A percentile compares a stretch with the other conserved stretches of the same genome.
Conservation (phyloP, 2,113 vertebrate genomes). For the Rostratula benghalensis region DNA sequence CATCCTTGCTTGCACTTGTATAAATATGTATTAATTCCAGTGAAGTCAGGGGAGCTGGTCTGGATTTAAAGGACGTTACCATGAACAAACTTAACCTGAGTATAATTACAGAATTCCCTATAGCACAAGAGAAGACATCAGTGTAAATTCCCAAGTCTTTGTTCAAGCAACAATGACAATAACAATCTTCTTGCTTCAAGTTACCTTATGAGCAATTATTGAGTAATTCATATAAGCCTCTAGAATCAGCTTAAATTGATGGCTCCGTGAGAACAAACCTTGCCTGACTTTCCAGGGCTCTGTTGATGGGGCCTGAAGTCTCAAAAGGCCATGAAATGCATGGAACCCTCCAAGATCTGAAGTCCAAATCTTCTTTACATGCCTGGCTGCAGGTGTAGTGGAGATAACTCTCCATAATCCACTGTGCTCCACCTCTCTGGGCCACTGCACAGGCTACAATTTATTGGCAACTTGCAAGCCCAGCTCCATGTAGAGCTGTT, state of each 20-base stretch:
- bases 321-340: background rate
- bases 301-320: background rate
- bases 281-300: background rate
- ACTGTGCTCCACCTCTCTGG: background rate
- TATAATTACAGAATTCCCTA: background rate
- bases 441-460: background rate
- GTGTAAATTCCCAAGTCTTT: background rate
- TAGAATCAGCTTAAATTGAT: background rate
- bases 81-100: background rate
- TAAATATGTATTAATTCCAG: background rate
- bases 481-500: background rate
- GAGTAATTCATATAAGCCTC: background rate
- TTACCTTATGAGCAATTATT: background rate
- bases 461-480: background rate
- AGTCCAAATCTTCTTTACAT: background rate
- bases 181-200: background rate
- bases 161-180: background rate
- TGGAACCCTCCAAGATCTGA: background rate
- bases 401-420: background rate
- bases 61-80: background rate
- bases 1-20: background rate
- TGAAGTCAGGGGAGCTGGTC: background rate
- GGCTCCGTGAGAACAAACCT: background rate
- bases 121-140: background rate
- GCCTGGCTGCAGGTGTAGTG: accelerated